Percentiles rank a stretch among this genome's conserved stretches.
phyloP scores from a whole-genome alignment of 1,140 invertebrate genomes.

The Bombyx mori region ASM3026992v2 NC_085121.1:17716001-17716500 shows the following conservation, averaged over 20 bases:
- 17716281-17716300: slow-evolving; percentile 23
- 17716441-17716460: neutral
- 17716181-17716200: slow-evolving; percentile 32
- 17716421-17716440: neutral
- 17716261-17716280: slow-evolving; percentile 46
- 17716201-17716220: slow-evolving; percentile 57
- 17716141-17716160: slow-evolving; percentile 12
- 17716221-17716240: slow-evolving; percentile 24
- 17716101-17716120: slow-evolving; percentile 6
- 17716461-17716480: neutral
- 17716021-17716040: slow-evolving; percentile 21
- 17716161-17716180: slow-evolving; percentile 8
- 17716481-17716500: neutral
- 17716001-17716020: slow-evolving; percentile 15
- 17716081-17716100: slow-evolving; percentile 6
- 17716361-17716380: slow-evolving; percentile 9
- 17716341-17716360: slow-evolving; percentile 35
- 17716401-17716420: neutral
- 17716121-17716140: neutral
- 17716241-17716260: slow-evolving; percentile 48
- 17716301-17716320: slow-evolving; percentile 29
- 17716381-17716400: neutral
- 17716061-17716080: slow-evolving; percentile 15
- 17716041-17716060: slow-evolving; percentile 9
- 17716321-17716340: slow-evolving; percentile 23